Conservation (phyloP, 1,140 invertebrate species). For the Halyomorpha halys region DNA sequence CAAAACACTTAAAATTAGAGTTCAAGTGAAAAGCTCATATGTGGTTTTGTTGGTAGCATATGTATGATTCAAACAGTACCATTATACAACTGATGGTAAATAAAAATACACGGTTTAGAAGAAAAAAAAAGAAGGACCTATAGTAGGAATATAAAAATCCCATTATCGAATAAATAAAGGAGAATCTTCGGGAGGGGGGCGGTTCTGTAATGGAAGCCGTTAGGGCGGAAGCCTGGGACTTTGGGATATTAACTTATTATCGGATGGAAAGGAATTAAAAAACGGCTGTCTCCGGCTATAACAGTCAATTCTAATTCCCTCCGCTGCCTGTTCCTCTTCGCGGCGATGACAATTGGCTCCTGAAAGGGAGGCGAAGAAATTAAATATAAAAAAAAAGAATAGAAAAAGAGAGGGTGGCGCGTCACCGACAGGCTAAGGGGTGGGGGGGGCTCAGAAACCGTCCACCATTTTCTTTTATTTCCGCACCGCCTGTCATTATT, state of each 20-base stretch:
- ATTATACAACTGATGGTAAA: too few relatives aligned
- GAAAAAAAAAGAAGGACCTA: too few relatives aligned
- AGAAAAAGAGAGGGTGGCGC: not conserved
- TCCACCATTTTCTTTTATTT: conserved; percentile 25
- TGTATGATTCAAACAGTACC: too few relatives aligned
- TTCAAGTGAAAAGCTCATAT: too few relatives aligned
- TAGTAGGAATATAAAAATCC: conserved; percentile 3
- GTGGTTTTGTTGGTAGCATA: too few relatives aligned
- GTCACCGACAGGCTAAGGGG: conserved; percentile 17
- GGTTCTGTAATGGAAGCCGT: conserved; percentile 1
- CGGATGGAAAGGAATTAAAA: conserved; percentile 4
- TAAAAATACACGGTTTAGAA: too few relatives aligned
- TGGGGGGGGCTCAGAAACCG: not conserved
- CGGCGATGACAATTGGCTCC: conserved; percentile 15
- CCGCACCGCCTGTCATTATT: conserved; percentile 21
- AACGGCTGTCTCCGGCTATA: conserved; percentile 14
- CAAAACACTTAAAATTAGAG: too few relatives aligned
- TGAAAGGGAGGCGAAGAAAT: conserved; percentile 5
- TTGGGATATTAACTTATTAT: conserved; percentile 19
- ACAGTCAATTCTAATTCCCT: conserved; percentile 19
- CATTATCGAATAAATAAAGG: conserved; percentile 17
- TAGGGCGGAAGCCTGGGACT: not conserved
- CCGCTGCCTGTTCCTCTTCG: not conserved
- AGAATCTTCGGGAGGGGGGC: not conserved
- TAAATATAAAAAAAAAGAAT: conserved; percentile 17